A percentile compares a stretch with the other conserved stretches of the same genome.
These are phyloP conservation scores for Drosophila sucinea DNA, from an alignment of 1,140 invertebrate genomes.

Conservation along the genomic window DNA sequence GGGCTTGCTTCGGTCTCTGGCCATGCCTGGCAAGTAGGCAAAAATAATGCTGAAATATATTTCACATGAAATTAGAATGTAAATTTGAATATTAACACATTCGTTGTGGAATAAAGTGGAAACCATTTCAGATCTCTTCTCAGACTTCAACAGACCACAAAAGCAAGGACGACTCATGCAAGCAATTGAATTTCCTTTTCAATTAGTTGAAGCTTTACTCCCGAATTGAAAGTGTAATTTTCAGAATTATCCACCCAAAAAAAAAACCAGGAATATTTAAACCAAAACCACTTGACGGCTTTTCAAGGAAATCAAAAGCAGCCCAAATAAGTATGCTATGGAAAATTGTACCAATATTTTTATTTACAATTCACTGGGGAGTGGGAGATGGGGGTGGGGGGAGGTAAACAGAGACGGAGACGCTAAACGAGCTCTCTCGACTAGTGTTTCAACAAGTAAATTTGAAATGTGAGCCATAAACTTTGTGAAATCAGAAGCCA, in stretches of 20 bases:
- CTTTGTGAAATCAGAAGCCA: not conserved
- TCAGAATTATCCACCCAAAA: not conserved
- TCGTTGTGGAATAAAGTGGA: slow-evolving; percentile 11
- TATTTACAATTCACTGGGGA: too few relatives aligned
- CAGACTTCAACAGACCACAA: not conserved
- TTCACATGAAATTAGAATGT: slow-evolving; percentile 34
- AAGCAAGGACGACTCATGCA: not conserved
- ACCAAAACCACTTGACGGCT: slow-evolving; percentile 1
- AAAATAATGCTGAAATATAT: slow-evolving; percentile 34
- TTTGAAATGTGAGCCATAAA: slow-evolving; percentile 4
- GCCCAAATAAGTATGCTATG: slow-evolving; percentile 5
- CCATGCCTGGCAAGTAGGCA: slow-evolving; percentile 29
- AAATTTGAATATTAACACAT: slow-evolving; percentile 33
- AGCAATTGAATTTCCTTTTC: slow-evolving; percentile 8
- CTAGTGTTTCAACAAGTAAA: not conserved
- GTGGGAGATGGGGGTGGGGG: too few relatives aligned
- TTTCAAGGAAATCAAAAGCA: not conserved
- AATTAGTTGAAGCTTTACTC: slow-evolving; percentile 7
- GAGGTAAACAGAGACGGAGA: not conserved
- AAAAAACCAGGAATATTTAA: not conserved
- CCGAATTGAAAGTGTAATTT: slow-evolving; percentile 4
- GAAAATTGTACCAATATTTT: not conserved
- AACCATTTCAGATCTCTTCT: slow-evolving; percentile 6
- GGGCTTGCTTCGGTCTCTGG: slow-evolving; percentile 17
- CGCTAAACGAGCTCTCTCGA: not conserved